Evolutionary conservation across 1,140 invertebrate genomes (phyloP), one percentile per base, ranked within the genome.

Genomic region (Pogonus chalceus): DNA sequence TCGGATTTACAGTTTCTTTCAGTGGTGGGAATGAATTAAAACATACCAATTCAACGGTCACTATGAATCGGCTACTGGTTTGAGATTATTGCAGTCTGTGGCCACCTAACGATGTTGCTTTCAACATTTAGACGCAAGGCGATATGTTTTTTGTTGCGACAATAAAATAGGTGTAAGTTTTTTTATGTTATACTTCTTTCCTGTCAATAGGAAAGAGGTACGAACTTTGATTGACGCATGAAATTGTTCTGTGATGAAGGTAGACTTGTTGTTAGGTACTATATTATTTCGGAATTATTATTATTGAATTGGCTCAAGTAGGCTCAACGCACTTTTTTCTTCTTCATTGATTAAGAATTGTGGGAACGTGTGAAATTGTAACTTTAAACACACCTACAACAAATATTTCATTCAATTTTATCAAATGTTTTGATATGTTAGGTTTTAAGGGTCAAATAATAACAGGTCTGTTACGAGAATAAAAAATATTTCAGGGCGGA

Each of bases 1-100:
- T 43, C 37, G 37, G 37, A 43, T 43, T 43, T 43, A 43, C 7
- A 43, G 18, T 43, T 16, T 43, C 37, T 43, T 12, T 43, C 37
- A 43, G 37, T 10, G 37, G 37, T 16, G 37, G 37, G 37, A 31
- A 43, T 43, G 37, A 43, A 43, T 43, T 43, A 43, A 43, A 43
- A 4, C 4, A 7, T 14, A 31, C 26, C 26, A 31, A 7, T 31
- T 9, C 37, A 43, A 43, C 18, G n/a, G 37, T 43, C 14, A 31
- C 26, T 4, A 7, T 14, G 26, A 4, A 7, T 4, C 4, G 26
- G 26, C 14, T 18, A 12, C 18, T 43, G 37, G 37, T 43, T 18
- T 43, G 37, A 16, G 37, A 16, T 43, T 43, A 43, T 18, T 7
- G 37, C 37, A 43, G 7, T 43, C 37, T 43, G 37, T 43, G 37